Evolutionary conservation across 1,140 invertebrate genomes (phyloP), one percentile per base, ranked within the genome.

Genomic region (Cotesia glomerata): DNA sequence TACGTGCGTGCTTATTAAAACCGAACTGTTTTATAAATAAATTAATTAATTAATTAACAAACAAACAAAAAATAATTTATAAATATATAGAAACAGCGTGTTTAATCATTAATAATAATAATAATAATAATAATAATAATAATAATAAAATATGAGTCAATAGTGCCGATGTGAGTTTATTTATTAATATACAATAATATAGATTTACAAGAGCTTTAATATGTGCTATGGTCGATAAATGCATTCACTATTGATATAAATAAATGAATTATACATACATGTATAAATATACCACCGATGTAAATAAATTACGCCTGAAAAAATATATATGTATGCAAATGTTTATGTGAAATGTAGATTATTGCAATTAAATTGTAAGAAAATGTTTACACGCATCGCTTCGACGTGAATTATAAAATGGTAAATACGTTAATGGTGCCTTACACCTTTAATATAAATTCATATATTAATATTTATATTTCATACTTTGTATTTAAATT

Each of bases 181-280:
- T 11, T 54, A 58, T 72, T 66, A 52, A 16, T 58, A 62, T 65
- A 34, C 59, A 69, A 45, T 61, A 62, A 14, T 11, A 62, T 26
- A 45, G 62, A 65, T 66, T 66, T 72, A 71, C 63, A 63, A 39
- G 54, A 52, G 69, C 69, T 71, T 71, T 71, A 71, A 71, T 26
- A 71, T 71, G 59, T 71, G 32, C 69, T 71, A 63, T 49, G 58
- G 62, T 71, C 45, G 45, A 51, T 49, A 45, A 45, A 62, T 52
- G 45, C 36, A 35, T 66, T 32, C 13, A 66, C 18, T 36, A 63
- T 61, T 61, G 18, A 63, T 45, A 63, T 59, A 45, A 45, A 9
- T 52, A 26, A 51, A 63, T 9, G 16, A 45, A 66, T 66, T 11
- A 45, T 45, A 45, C 39, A 45, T 45, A 11, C 7, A 45, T 9